These are phyloP conservation scores for Autographa pulchrina DNA, from an alignment of 2,888 invertebrate genomes.

Conservation along the genomic window DNA sequence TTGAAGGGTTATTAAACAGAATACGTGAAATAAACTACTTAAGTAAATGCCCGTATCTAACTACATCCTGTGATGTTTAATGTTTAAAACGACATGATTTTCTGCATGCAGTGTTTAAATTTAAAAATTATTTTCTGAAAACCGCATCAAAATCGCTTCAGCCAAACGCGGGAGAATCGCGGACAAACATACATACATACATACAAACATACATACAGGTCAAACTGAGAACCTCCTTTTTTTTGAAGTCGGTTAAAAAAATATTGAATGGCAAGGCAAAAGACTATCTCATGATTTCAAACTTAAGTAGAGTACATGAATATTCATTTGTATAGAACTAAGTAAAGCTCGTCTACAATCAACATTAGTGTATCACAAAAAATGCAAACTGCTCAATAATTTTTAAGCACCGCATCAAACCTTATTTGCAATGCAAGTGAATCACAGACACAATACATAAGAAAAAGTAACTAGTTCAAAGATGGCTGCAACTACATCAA, in stretches of 20 bases:
- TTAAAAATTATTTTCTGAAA: too few relatives aligned
- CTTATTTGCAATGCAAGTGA: neutral
- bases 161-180: too few relatives aligned
- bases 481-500: constrained; percentile 18
- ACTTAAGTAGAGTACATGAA: neutral
- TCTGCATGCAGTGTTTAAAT: too few relatives aligned
- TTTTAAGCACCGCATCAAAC: neutral
- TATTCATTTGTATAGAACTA: neutral
- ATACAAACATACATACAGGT: too few relatives aligned
- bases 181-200: too few relatives aligned
- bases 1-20: neutral
- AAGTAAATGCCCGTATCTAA: neutral
- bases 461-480: constrained; percentile 25
- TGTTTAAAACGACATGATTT: too few relatives aligned
- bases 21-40: neutral
- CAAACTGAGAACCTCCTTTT: too few relatives aligned
- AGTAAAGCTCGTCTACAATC: neutral
- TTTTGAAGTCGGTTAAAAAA: too few relatives aligned
- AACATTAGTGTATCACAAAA: neutral
- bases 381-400: constrained; percentile 4
- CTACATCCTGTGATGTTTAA: neutral
- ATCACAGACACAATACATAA: constrained; percentile 1
- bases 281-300: too few relatives aligned
- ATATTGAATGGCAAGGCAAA: too few relatives aligned
- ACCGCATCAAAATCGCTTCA: too few relatives aligned